Conservation (phyloP, 2,113 vertebrate genomes). For the Gambusia affinis region DNA sequence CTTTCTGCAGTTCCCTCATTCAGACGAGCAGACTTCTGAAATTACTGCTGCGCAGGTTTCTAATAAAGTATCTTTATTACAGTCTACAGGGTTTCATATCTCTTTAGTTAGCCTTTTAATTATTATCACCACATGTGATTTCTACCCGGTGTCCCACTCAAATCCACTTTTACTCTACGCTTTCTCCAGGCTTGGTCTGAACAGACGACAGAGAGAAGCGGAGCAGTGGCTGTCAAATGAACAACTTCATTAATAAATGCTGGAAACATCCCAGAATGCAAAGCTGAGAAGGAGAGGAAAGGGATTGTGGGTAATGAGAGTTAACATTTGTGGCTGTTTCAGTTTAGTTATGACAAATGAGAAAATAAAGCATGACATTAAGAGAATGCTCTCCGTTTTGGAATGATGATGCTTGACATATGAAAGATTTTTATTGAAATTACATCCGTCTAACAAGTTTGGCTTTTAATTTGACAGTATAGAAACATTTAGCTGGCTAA, state of each 20-base stretch:
- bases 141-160: background rate
- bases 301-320: constrained; percentile 12
- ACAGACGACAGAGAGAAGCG: background rate
- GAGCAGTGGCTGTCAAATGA: constrained; percentile 26
- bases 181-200: constrained; percentile 18
- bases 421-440: background rate
- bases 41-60: background rate
- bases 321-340: constrained; percentile 3
- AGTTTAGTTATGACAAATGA: background rate
- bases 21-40: constrained; percentile 2
- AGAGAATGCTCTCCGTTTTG: background rate
- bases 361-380: background rate
- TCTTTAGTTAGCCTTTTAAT: constrained; percentile 5
- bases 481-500: background rate
- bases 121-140: constrained; percentile 3
- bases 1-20: constrained; percentile 38
- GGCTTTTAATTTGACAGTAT: background rate
- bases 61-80: background rate
- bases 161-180: constrained; percentile 20
- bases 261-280: constrained; percentile 25
- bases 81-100: background rate
- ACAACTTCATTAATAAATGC: constrained; percentile 26
- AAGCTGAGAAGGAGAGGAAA: background rate
- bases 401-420: too few species aligned
- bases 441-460: background rate